These are phyloP conservation scores for Psephotus haematonotus DNA, from an alignment of 2,113 vertebrate genomes.

Conservation along the genomic window DNA sequence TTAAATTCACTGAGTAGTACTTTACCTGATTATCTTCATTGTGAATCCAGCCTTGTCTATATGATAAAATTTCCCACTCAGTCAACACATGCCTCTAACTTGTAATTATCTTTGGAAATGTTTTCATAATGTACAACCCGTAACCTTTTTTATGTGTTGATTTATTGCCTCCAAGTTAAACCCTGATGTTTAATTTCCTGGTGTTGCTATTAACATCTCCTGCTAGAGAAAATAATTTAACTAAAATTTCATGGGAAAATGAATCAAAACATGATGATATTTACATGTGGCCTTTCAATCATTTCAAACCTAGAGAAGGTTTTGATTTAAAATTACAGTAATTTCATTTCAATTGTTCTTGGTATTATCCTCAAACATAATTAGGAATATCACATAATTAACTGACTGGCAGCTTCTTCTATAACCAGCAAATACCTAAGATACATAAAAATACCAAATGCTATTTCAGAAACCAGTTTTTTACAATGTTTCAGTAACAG, in stretches of 20 bases:
- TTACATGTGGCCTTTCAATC: not conserved
- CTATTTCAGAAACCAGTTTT: not conserved
- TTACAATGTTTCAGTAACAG: not conserved
- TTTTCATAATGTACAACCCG: constrained; percentile 30
- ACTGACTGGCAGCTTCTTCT: not conserved
- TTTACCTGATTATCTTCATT: constrained; percentile 15
- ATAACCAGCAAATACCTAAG: not conserved
- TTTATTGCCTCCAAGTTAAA: constrained; percentile 44
- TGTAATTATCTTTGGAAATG: constrained; percentile 47
- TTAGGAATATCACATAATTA: constrained; percentile 33
- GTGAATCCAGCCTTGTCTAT: not conserved
- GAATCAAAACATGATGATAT: constrained; percentile 21
- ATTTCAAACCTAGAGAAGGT: not conserved
- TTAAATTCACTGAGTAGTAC: not conserved
- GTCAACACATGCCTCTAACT: constrained; percentile 32
- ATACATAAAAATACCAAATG: not conserved
- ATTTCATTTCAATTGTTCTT: constrained; percentile 46
- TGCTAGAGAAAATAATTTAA: not conserved
- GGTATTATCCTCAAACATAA: constrained; percentile 14
- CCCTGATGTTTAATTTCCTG: constrained; percentile 41
- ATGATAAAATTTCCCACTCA: constrained; percentile 14
- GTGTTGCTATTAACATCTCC: constrained; percentile 11
- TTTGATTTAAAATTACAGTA: constrained; percentile 36
- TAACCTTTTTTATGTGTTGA: constrained; percentile 41
- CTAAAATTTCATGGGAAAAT: constrained; percentile 25